These are phyloP conservation scores for Epirrhoe tristata DNA, from an alignment of 2,888 invertebrate species.

Conservation along the genomic window DNA sequence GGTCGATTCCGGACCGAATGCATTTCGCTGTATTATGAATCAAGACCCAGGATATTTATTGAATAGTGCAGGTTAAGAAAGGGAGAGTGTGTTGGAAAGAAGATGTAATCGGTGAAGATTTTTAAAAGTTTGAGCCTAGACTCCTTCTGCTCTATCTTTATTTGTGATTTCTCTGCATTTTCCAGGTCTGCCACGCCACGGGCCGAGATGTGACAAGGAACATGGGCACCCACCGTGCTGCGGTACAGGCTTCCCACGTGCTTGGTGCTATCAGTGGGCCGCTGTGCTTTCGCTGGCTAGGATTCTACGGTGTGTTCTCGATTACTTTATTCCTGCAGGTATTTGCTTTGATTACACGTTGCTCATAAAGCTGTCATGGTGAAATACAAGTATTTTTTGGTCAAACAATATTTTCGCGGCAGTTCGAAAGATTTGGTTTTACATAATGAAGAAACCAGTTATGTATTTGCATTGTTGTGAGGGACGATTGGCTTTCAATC, in stretches of 20 bases:
- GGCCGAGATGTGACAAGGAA: conserved; percentile 81
- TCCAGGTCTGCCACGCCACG: conserved; percentile 78
- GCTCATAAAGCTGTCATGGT: conserved; percentile 1
- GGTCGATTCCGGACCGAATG: too few species aligned
- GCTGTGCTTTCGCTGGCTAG: conserved; percentile 88
- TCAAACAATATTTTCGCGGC: neutral
- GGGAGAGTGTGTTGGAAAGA: too few species aligned
- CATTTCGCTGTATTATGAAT: too few species aligned
- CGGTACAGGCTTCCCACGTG: conserved; percentile 78
- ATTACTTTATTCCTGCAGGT: conserved; percentile 84
- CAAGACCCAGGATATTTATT: too few species aligned
- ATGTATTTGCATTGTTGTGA: too few species aligned
- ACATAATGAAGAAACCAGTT: too few species aligned
- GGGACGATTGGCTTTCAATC: too few species aligned
- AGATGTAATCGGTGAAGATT: too few species aligned
- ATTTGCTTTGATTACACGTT: conserved; percentile 57
- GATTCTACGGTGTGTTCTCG: conserved; percentile 90
- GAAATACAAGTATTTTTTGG: neutral
- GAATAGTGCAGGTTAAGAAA: too few species aligned
- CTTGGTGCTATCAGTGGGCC: conserved; percentile 91
- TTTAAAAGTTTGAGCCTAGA: too few species aligned
- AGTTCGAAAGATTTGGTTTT: neutral
- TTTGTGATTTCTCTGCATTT: conserved; percentile 26
- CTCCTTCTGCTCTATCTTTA: neutral
- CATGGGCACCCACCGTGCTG: conserved; percentile 86